phyloP scores from a whole-genome alignment of 2,113 vertebrate species.

The Phaetusa simplex region DNA sequence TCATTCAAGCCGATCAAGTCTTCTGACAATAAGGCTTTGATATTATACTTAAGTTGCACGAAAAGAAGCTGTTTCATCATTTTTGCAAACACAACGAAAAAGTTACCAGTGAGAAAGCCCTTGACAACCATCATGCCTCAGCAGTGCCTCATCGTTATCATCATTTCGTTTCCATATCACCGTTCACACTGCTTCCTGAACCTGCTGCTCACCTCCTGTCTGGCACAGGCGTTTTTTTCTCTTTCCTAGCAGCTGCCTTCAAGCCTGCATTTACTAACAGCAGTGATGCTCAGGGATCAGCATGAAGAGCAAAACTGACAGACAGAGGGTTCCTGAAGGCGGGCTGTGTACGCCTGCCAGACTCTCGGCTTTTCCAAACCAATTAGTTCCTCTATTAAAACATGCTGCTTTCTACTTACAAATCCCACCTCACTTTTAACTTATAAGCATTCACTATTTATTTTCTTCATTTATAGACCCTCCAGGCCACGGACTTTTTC shows the following conservation, averaged over 20 bases:
- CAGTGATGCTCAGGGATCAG: not conserved
- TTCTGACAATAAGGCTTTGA: not conserved
- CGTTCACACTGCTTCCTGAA: not conserved
- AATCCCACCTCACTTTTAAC: not conserved
- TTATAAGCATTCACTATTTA: not conserved
- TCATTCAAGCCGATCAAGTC: not conserved
- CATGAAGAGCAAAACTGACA: not conserved
- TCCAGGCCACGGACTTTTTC: not conserved
- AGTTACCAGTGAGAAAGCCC: not conserved
- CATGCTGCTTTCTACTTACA: not conserved
- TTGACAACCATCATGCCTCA: not conserved
- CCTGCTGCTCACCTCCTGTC: not conserved
- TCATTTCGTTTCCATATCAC: not conserved
- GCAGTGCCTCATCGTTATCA: not conserved
- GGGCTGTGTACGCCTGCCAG: not conserved
- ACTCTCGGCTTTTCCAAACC: not conserved
- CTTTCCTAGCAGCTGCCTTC: not conserved
- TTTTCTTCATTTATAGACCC: not conserved
- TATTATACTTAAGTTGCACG: not conserved
- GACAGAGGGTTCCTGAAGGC: not conserved
- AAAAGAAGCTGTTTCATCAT: not conserved
- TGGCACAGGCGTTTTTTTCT: not conserved
- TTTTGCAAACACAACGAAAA: not conserved
- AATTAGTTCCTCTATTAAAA: not conserved
- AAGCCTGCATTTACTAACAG: not conserved